Evolutionary conservation across 2,797 vertebrate genomes (phyloP).

Genomic region (Sandelia bainsii): DNA sequence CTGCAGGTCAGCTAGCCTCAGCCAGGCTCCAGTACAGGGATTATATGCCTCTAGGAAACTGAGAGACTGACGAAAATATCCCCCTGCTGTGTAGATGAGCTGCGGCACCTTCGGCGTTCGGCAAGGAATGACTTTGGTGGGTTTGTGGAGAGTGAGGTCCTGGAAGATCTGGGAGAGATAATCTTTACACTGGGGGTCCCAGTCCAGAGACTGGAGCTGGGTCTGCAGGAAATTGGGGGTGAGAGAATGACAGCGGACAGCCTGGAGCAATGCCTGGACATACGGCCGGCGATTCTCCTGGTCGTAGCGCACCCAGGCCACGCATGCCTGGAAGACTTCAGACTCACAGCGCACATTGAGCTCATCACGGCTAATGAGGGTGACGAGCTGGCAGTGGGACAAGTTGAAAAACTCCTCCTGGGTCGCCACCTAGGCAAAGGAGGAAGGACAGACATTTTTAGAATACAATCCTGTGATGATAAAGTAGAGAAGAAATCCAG

Average conservation of each 20-base stretch:
- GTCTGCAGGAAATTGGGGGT: slow-evolving; percentile 93
- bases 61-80: slow-evolving; percentile 93
- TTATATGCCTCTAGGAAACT: slow-evolving; percentile 92
- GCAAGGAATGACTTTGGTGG: slow-evolving; percentile 84
- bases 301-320: slow-evolving; percentile 95
- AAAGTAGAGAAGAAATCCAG: too few relatives aligned
- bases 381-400: slow-evolving; percentile 94
- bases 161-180: slow-evolving; percentile 94
- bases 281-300: slow-evolving; percentile 89
- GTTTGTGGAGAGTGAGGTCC: slow-evolving; percentile 94
- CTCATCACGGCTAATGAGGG: slow-evolving; percentile 94
- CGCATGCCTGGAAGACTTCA: slow-evolving; percentile 95
- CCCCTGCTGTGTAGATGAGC: slow-evolving; percentile 93
- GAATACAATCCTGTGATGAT: too few relatives aligned
- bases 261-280: slow-evolving; percentile 91
- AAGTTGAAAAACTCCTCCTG: slow-evolving; percentile 97
- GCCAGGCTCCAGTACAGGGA: slow-evolving; percentile 87
- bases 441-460: background rate
- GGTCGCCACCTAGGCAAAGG: slow-evolving; percentile 87
- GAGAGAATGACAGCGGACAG: slow-evolving; percentile 95
- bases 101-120: slow-evolving; percentile 91
- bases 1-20: slow-evolving; percentile 90
- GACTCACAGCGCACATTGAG: slow-evolving; percentile 98
- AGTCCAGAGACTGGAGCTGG: slow-evolving; percentile 92
- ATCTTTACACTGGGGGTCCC: slow-evolving; percentile 92